Evolutionary conservation across 1,140 invertebrate species (phyloP), one percentile per base, ranked within the genome.

Genomic region (Philotrypesis tridentata): DNA sequence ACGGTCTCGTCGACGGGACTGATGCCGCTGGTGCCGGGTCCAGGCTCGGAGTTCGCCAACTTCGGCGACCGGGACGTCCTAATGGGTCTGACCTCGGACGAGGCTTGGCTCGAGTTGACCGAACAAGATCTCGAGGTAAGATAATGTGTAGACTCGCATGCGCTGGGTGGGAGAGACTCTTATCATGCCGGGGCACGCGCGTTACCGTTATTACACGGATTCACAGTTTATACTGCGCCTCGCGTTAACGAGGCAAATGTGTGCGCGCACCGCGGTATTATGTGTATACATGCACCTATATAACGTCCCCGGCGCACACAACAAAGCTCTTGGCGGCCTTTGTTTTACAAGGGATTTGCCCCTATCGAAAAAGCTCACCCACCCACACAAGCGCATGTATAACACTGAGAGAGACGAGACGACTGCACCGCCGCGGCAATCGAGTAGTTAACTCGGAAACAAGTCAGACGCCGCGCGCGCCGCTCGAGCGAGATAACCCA

Each of bases 11-110:
- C 88, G 27, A 87, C 89, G 85, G 91, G 91, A 77, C 79, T 91
- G 77, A 89, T 91, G 88, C 90, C 91, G 23, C 84, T 92, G 21
- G 85, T 90, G 12, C 89, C 90, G 48, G 92, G 91, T 0, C 90
- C 91, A 1, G 96, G 96, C 63, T 94, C 94, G 87, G 95, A 96
- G 90, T 93, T 96, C 63, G 96, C 97, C 27, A 96, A 97, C 89
- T 96, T 97, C 89, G 95, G 95, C n/a, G 94, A 95, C 83, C 93
- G 95, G 76, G 95, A 96, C 89, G 93, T 97, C 55, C 91, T 96
- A 33, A 96, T 97, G 88, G 95, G 95, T 74, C 92, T 97, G 11
- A 96, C 95, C 33, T 94, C 95, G 31, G 89, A 89, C 71, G 91
- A 91, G 82, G 89, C 91, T 37, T 92, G 91, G 90, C 83, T 92